Percentiles rank a stretch among this genome's conserved stretches.
phyloP scores from a whole-genome alignment of 2,888 invertebrate genomes.

The Seira sanloemensis region DNA sequence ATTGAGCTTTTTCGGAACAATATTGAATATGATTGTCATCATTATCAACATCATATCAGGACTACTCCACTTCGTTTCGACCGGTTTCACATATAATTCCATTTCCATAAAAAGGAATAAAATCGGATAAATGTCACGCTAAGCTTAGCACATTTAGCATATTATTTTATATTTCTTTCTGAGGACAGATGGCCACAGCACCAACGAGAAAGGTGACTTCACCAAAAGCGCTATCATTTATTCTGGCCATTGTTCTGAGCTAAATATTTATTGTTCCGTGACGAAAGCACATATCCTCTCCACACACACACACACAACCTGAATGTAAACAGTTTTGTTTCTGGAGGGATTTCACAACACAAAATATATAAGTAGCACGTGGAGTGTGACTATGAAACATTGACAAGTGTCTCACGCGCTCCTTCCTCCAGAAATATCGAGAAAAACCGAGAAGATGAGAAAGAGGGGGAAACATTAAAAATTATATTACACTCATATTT shows the following conservation, averaged over 20 bases:
- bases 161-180: not conserved
- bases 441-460: not conserved
- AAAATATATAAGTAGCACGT: no score
- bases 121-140: constrained; percentile 22
- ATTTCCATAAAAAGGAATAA: not conserved
- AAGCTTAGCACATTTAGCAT: not conserved
- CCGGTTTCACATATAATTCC: not conserved
- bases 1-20: not conserved
- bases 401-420: not conserved
- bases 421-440: not conserved
- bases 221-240: not conserved
- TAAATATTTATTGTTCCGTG: constrained; percentile 30
- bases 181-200: not conserved
- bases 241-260: constrained; percentile 5
- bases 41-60: not conserved
- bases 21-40: no score
- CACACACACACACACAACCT: no score
- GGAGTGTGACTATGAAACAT: not conserved
- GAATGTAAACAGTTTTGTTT: no score
- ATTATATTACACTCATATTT: not conserved
- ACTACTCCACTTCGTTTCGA: not conserved
- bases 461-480: not conserved
- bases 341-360: no score
- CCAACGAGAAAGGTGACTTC: not conserved
- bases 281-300: not conserved